phyloP scores from a whole-genome alignment of 2,797 vertebrate genomes.

The Scolopax bukidnonensis region DNA sequence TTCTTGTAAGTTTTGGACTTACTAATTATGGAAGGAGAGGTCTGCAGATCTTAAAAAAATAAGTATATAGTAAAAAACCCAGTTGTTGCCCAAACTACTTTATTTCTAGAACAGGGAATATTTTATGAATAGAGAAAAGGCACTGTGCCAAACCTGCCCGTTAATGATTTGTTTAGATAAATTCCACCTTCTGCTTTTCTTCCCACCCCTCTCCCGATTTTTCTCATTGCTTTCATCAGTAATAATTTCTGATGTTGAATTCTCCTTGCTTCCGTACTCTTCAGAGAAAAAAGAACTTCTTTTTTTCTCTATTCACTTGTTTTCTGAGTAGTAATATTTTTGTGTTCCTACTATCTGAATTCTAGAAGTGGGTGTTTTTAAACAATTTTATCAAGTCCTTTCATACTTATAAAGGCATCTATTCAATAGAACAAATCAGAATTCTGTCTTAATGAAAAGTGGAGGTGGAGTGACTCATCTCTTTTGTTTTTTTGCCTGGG shows the following conservation, averaged over 20 bases:
- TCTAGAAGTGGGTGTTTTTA: not conserved
- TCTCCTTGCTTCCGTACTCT: not conserved
- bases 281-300: not conserved
- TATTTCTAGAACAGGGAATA: conserved; percentile 2
- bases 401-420: not conserved
- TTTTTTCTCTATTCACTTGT: not conserved
- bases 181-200: not conserved
- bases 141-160: not conserved
- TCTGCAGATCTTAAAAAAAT: conserved; percentile 6
- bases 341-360: not conserved
- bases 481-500: not conserved
- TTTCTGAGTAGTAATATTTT: not conserved
- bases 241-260: not conserved
- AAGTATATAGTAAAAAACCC: not conserved
- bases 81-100: not conserved
- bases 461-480: not conserved
- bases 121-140: not conserved
- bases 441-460: not conserved
- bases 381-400: not conserved
- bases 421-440: not conserved
- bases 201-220: not conserved
- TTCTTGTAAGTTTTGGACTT: not conserved
- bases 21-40: not conserved
- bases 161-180: not conserved
- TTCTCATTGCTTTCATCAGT: not conserved